Evolutionary conservation across 1,140 invertebrate species (phyloP).

Genomic region (Lucilia cuprina): DNA sequence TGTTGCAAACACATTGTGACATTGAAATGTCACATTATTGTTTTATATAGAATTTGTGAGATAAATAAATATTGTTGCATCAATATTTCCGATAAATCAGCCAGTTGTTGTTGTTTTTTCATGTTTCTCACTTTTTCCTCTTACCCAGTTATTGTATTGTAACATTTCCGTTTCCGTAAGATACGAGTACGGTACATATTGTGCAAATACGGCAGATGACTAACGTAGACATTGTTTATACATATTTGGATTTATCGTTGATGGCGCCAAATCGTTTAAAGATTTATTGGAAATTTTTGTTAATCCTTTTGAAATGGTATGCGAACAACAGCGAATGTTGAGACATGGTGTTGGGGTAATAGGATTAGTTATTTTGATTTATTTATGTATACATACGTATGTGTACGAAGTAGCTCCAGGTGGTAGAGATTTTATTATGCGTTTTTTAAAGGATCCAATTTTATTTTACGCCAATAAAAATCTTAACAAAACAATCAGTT

Average conservation of each 20-base stretch:
- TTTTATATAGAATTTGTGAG: background rate
- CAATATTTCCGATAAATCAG: background rate
- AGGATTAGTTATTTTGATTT: too few species aligned
- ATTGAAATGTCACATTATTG: conserved; percentile 12
- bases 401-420: too few species aligned
- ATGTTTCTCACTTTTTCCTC: background rate
- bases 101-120: background rate
- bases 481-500: too few species aligned
- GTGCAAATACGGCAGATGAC: background rate
- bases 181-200: background rate
- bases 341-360: too few species aligned
- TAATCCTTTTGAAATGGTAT: conserved; percentile 1
- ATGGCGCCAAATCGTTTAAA: background rate
- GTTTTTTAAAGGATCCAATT: too few species aligned
- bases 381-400: too few species aligned
- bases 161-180: conserved; percentile 10
- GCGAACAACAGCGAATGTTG: too few species aligned
- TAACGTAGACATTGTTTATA: background rate
- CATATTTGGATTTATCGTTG: background rate
- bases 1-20: background rate
- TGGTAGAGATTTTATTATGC: too few species aligned
- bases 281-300: background rate
- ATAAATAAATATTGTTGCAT: background rate
- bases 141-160: background rate
- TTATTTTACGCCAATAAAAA: too few species aligned